Conservation (phyloP, 2,888 invertebrate species). For the Tachystola acroxantha region DNA sequence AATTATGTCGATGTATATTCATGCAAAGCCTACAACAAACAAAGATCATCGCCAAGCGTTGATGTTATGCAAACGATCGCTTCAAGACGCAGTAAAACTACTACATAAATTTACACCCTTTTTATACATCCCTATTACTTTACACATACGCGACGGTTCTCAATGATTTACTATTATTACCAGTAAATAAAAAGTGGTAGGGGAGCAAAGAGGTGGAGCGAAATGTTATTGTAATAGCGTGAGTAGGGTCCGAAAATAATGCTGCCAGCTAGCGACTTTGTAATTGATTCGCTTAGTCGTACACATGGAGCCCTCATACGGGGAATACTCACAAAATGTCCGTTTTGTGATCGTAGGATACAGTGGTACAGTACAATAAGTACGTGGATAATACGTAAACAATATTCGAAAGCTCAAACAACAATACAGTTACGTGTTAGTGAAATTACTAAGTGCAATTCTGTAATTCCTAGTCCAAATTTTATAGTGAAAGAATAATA, state of each 20-base stretch:
- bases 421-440: neutral
- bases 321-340: neutral
- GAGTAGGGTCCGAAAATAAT: slow-evolving; percentile 68
- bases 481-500: slow-evolving; percentile 7
- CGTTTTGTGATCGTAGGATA: neutral
- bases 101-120: slow-evolving; percentile 61
- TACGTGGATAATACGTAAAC: neutral
- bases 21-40: neutral
- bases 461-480: neutral
- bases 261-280: slow-evolving; percentile 47
- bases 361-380: neutral
- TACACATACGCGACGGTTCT: slow-evolving; percentile 54
- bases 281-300: slow-evolving; percentile 72
- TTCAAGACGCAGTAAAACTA: slow-evolving; percentile 22
- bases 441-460: slow-evolving; percentile 1
- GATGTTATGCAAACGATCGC: slow-evolving; percentile 30
- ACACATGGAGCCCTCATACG: slow-evolving; percentile 26
- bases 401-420: neutral
- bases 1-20: neutral
- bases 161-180: slow-evolving; percentile 76
- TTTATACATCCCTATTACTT: slow-evolving; percentile 40
- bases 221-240: slow-evolving; percentile 60
- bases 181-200: slow-evolving; percentile 76
- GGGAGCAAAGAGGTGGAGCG: slow-evolving; percentile 76
- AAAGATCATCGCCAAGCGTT: slow-evolving; percentile 13